Conservation (phyloP, 2,113 vertebrate species). For the Baryphthengus martii region DNA sequence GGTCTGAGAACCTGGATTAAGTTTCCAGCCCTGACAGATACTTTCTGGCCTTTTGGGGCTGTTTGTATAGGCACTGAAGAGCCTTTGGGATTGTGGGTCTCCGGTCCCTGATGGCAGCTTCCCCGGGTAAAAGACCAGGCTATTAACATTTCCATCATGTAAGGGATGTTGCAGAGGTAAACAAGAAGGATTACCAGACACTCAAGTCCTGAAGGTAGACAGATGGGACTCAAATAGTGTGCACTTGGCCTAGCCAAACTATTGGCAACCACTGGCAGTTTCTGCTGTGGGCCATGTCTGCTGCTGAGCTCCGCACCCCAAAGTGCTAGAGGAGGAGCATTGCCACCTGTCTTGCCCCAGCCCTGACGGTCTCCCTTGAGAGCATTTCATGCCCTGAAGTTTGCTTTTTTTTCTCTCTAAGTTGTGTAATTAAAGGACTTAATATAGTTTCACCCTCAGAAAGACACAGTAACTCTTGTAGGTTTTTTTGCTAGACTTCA, state of each 20-base stretch:
- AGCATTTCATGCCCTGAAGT: neutral
- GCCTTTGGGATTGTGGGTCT: neutral
- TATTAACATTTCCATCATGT: neutral
- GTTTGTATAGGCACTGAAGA: neutral
- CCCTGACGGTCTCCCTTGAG: neutral
- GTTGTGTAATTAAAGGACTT: neutral
- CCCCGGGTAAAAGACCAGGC: neutral
- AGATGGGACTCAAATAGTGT: neutral
- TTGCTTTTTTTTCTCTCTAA: neutral
- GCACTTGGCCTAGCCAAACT: neutral
- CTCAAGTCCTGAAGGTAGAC: neutral
- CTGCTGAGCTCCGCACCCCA: neutral
- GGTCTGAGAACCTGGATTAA: neutral
- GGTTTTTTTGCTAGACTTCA: neutral
- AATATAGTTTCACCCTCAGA: neutral
- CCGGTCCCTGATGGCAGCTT: neutral
- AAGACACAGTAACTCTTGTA: neutral
- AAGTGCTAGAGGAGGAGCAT: neutral
- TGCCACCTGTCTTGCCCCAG: rapidly evolving
- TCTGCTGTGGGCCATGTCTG: neutral
- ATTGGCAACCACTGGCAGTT: neutral
- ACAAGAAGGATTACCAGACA: neutral
- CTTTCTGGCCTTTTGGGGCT: neutral
- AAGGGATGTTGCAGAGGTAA: neutral
- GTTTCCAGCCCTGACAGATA: neutral